Evolutionary conservation across 1,140 invertebrate species (phyloP).

Genomic region (Ganaspis sp.): DNA sequence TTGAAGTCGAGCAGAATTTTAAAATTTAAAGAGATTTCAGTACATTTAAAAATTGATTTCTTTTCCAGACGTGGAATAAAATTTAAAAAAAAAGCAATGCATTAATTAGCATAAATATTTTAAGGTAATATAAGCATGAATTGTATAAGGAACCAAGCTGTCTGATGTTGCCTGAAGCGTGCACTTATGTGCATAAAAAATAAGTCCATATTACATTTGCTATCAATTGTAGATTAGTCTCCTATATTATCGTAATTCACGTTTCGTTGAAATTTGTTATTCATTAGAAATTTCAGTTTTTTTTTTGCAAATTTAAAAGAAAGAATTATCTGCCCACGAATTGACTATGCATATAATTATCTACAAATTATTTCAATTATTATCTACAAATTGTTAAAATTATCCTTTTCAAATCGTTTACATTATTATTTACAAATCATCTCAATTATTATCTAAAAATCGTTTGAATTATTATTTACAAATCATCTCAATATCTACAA

Average conservation of each 20-base stretch:
- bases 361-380: too few species aligned
- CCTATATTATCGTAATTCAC: not conserved
- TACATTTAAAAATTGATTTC: too few species aligned
- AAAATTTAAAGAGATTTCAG: too few species aligned
- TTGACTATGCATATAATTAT: too few species aligned
- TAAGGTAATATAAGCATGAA: not conserved
- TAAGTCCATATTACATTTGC: not conserved
- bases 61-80: not conserved
- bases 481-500: too few species aligned
- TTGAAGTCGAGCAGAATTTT: too few species aligned
- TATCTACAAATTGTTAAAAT: too few species aligned
- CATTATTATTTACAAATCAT: too few species aligned
- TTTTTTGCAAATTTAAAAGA: not conserved
- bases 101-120: not conserved
- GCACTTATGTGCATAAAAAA: not conserved
- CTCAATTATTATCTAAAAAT: too few species aligned
- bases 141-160: not conserved
- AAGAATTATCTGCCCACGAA: too few species aligned
- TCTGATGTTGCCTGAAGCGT: not conserved
- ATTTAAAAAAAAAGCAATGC: not conserved
- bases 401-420: too few species aligned
- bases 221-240: conserved; percentile 1
- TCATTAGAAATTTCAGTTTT: not conserved
- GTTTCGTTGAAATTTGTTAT: conserved; percentile 1
- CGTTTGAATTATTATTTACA: too few species aligned